Evolutionary conservation across 1,140 invertebrate genomes (phyloP), one percentile per base, ranked within the genome.

Genomic region (Aricia agestis): DNA sequence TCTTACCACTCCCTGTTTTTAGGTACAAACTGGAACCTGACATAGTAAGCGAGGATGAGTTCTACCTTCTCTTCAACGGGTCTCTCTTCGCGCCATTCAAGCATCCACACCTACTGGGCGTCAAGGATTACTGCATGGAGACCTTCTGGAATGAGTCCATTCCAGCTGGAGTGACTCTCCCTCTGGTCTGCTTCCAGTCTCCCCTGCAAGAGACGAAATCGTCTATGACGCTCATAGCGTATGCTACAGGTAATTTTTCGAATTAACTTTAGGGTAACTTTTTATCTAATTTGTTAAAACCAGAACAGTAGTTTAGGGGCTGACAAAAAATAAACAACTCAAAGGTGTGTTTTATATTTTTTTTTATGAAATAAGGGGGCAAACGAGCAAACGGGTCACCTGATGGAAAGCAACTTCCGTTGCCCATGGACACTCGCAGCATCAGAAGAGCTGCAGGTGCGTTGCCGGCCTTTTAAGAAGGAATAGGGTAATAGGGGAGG

Each of bases 1-100:
- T 52, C 13, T 52, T 15, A 36, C 45, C 9, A 2, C 11, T 13
- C n/a, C 32, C 18, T 25, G n/a, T 69, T 61, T 10, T 32, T 32
- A 92, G 94, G 72, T 94, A 93, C 75, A 90, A 92, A 78, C 72
- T 95, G 58, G 81, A 93, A 59, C 93, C 94, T 1, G 80, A 92
- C 9, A 76, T 87, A 69, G 77, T 82, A n/a, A 88, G 77, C 67
- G 78, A 86, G 67, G 94, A 94, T 73, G 91, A 92, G 61, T 93
- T 93, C 78, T 92, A 93, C 76, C 87, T 94, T 61, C 77, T 94
- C 70, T 80, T 86, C 19, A 94, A 95, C 76, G 94, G 94, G 42
- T 93, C 93, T 0, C 82, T 95, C 68, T 93, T 92, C 67, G 90
- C 91, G 6, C 94, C 93, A 0, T 82, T 84, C 71, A 84, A 85